Evolutionary conservation across 1,140 invertebrate species (phyloP).

Genomic region (Tetragonula clypearis): DNA sequence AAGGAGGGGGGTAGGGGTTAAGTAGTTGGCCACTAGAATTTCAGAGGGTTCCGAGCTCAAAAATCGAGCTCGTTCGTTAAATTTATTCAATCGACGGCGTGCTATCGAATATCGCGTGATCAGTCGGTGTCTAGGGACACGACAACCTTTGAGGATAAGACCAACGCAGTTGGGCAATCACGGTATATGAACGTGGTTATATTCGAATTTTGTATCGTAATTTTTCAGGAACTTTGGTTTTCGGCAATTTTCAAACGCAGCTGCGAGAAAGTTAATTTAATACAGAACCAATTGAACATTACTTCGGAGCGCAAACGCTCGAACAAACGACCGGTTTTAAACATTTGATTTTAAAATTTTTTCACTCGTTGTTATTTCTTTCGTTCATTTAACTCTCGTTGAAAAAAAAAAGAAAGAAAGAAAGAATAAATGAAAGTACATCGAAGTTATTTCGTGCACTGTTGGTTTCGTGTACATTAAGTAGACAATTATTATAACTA

Average conservation of each 20-base stretch:
- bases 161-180: too few relatives aligned
- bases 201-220: background rate
- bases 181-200: background rate
- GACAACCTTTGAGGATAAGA: background rate
- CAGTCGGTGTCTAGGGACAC: too few relatives aligned
- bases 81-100: background rate
- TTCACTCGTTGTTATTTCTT: too few relatives aligned
- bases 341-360: too few relatives aligned
- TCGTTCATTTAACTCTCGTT: too few relatives aligned
- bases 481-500: too few relatives aligned
- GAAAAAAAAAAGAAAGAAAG: too few relatives aligned
- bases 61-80: background rate
- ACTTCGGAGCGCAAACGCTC: too few relatives aligned
- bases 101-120: constrained; percentile 1
- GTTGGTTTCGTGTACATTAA: too few relatives aligned
- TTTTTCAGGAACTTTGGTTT: background rate
- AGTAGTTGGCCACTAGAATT: background rate
- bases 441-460: too few relatives aligned
- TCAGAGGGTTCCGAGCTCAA: background rate
- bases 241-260: background rate
- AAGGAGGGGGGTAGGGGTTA: background rate
- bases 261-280: background rate
- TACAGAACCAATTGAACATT: background rate
- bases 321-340: too few relatives aligned
- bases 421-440: too few relatives aligned